phyloP scores from a whole-genome alignment of 2,113 vertebrate species.

The Antidorcas marsupialis region DNA sequence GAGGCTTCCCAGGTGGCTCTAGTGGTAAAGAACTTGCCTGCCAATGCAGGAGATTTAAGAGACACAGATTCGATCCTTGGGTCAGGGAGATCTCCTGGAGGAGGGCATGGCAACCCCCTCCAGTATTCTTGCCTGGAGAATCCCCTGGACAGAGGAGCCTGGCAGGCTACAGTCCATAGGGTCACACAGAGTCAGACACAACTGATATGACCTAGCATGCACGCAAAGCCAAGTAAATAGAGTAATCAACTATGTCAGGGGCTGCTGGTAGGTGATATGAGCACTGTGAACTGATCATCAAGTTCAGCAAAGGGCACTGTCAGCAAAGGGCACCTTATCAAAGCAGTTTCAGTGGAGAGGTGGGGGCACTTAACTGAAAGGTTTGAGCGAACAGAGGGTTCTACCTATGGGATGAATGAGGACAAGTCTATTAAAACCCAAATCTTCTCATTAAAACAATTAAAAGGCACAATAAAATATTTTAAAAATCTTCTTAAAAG shows the following conservation, averaged over 20 bases:
- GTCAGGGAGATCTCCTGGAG: not conserved
- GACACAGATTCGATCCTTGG: not conserved
- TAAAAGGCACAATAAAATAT: not conserved
- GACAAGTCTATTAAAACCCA: not conserved
- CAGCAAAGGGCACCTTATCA: not conserved
- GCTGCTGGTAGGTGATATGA: not conserved
- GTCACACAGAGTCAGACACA: not conserved
- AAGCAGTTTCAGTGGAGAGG: not conserved
- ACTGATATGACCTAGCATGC: not conserved
- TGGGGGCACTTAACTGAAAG: not conserved
- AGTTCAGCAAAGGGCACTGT: not conserved
- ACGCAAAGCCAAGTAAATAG: not conserved
- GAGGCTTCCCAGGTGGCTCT: not conserved
- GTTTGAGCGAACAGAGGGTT: not conserved
- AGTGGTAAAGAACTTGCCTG: not conserved
- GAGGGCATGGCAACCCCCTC: not conserved
- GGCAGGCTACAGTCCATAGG: not conserved
- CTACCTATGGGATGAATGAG: not conserved
- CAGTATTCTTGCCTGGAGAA: not conserved
- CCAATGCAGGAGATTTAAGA: not conserved
- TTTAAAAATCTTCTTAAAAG: not conserved
- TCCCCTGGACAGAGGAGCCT: not conserved
- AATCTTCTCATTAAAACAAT: not conserved
- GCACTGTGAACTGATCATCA: not conserved
- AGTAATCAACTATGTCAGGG: not conserved